Conservation (phyloP, 2,888 invertebrate species). For the Hoplodrina ambigua region DNA sequence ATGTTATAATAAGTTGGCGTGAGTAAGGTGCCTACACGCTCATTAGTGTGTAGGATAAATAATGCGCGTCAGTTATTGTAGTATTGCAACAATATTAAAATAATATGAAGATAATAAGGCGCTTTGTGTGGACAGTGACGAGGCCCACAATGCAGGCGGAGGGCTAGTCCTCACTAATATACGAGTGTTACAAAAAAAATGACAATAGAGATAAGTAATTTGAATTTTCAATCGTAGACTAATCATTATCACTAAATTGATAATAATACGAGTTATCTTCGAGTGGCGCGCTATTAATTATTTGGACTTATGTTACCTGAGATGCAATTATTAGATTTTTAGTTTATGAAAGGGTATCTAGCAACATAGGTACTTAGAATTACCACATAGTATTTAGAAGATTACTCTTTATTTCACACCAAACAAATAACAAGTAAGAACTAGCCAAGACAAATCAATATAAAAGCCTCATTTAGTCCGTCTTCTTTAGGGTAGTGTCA, state of each 20-base stretch:
- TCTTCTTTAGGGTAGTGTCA: no score
- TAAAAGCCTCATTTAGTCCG: no score
- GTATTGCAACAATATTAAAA: slow-evolving; percentile 88
- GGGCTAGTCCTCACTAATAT: neutral
- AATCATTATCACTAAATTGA: slow-evolving; percentile 20
- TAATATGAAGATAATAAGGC: slow-evolving; percentile 86
- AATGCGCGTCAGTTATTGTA: slow-evolving; percentile 80
- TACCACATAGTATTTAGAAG: no score
- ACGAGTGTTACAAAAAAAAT: slow-evolving; percentile 26
- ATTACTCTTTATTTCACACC: no score
- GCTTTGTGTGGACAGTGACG: slow-evolving; percentile 73
- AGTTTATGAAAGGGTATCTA: neutral
- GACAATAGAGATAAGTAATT: slow-evolving; percentile 37
- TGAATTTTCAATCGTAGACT: slow-evolving; percentile 28
- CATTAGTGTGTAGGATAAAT: slow-evolving; percentile 87
- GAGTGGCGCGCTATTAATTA: neutral
- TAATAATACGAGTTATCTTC: slow-evolving; percentile 5
- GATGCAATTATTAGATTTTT: neutral
- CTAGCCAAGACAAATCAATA: no score
- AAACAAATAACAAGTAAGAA: no score
- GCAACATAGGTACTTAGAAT: no score
- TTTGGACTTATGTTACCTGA: neutral
- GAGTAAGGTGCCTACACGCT: slow-evolving; percentile 85
- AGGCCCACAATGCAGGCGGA: slow-evolving; percentile 47
- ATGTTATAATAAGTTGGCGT: slow-evolving; percentile 65